Evolutionary conservation across 2,888 invertebrate genomes (phyloP).

Genomic region (Tuta absoluta): DNA sequence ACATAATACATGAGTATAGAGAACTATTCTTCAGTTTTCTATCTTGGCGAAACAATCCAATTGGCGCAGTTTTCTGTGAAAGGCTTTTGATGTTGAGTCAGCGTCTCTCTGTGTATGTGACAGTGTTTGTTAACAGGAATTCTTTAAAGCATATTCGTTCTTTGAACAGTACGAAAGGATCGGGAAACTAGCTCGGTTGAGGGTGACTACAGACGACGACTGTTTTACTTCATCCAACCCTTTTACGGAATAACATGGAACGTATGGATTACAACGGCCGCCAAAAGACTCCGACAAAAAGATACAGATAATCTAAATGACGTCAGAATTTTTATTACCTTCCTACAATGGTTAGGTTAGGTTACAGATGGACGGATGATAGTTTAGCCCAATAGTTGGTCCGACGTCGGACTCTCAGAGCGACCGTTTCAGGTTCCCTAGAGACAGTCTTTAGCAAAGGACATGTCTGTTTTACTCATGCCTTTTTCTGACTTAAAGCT

Average conservation of each 20-base stretch:
- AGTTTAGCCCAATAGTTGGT: too few relatives aligned
- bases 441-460: too few relatives aligned
- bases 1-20: not conserved
- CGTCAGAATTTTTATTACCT: too few relatives aligned
- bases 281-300: too few relatives aligned
- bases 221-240: not conserved
- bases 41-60: conserved; percentile 19
- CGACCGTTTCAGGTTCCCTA: too few relatives aligned
- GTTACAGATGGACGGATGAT: too few relatives aligned
- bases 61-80: conserved; percentile 6
- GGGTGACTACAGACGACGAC: not conserved
- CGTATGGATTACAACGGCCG: too few relatives aligned
- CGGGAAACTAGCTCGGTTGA: not conserved
- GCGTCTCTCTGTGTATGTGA: not conserved
- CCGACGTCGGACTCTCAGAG: too few relatives aligned
- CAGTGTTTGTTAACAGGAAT: not conserved
- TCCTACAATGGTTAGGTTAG: too few relatives aligned
- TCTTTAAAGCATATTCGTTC: conserved; percentile 1
- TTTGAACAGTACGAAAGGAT: not conserved
- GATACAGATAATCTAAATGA: too few relatives aligned
- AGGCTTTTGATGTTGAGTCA: conserved; percentile 17
- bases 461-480: too few relatives aligned
- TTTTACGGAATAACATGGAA: too few relatives aligned
- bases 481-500: not conserved
- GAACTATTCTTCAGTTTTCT: conserved; percentile 2